These are phyloP conservation scores for Leucosticte australis DNA, from an alignment of 2,113 vertebrate genomes.

Conservation along the genomic window DNA sequence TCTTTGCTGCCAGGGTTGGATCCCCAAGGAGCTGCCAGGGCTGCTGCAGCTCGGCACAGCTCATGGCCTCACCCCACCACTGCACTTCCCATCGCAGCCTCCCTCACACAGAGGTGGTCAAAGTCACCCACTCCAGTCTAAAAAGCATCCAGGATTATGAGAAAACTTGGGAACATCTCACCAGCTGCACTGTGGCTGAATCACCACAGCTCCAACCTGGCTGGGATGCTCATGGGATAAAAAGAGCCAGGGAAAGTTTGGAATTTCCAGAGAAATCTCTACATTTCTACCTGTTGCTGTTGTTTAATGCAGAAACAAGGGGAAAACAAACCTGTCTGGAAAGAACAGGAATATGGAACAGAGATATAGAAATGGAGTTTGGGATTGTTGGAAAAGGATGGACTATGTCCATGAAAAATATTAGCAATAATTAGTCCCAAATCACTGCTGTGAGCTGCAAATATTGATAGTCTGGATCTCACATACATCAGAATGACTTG, in stretches of 20 bases:
- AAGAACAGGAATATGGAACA: background rate
- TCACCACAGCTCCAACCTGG: background rate
- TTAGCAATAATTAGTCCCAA: background rate
- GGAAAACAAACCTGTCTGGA: background rate
- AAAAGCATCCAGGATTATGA: background rate
- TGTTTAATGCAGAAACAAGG: background rate
- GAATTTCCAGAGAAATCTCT: background rate
- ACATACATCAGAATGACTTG: background rate
- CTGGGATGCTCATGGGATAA: background rate
- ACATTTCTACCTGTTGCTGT: background rate
- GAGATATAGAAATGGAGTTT: background rate
- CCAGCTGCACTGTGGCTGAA: background rate
- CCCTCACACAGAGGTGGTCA: background rate
- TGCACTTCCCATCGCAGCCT: background rate
- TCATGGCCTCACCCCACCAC: background rate
- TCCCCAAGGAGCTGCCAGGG: background rate
- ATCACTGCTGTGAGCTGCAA: background rate
- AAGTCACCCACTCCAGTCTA: background rate
- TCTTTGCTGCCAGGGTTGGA: background rate
- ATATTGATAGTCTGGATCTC: background rate
- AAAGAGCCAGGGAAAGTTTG: background rate
- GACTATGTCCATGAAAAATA: background rate
- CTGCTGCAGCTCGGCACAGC: background rate
- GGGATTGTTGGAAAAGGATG: background rate
- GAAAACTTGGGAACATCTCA: background rate